Percentiles rank a stretch among this genome's conserved stretches.
Evolutionary conservation across 2,888 invertebrate genomes (phyloP).

Genomic region (Gisinianus flammeolus): DNA sequence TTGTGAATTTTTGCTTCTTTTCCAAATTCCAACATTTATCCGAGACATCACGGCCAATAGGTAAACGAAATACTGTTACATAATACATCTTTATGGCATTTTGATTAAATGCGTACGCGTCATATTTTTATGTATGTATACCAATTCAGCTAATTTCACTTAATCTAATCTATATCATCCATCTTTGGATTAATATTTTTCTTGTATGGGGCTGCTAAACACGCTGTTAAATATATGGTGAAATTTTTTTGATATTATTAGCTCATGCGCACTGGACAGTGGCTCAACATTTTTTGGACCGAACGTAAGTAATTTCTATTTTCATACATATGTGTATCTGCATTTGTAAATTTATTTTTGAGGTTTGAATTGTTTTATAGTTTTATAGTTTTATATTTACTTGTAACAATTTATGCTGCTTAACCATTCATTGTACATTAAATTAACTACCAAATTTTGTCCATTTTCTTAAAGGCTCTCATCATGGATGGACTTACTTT

Average conservation of each 20-base stretch:
- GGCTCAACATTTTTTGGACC: constrained; percentile 59
- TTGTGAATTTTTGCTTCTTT: constrained; percentile 89
- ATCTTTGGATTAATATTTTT: neutral
- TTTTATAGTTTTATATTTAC: too few species aligned
- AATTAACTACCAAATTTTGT: too few species aligned
- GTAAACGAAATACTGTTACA: constrained; percentile 36
- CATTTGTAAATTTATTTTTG: too few species aligned
- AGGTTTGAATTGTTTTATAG: too few species aligned
- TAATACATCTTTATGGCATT: neutral
- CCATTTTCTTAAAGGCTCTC: too few species aligned
- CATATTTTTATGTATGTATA: neutral
- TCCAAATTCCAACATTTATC: constrained; percentile 94
- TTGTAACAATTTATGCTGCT: too few species aligned
- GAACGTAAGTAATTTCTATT: too few species aligned
- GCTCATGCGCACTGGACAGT: constrained; percentile 59
- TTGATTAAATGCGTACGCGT: neutral
- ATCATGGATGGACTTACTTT: constrained; percentile 89
- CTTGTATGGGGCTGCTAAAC: neutral
- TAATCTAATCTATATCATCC: neutral
- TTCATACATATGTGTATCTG: too few species aligned
- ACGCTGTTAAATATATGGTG: neutral
- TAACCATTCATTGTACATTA: too few species aligned
- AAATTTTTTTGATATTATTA: constrained; percentile 34
- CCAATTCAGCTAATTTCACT: neutral
- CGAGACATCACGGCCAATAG: constrained; percentile 58